Percentiles rank a stretch among this genome's conserved stretches.
phyloP scores from a whole-genome alignment of 2,113 vertebrate genomes.

The Protobothrops flavoviridis region DNA sequence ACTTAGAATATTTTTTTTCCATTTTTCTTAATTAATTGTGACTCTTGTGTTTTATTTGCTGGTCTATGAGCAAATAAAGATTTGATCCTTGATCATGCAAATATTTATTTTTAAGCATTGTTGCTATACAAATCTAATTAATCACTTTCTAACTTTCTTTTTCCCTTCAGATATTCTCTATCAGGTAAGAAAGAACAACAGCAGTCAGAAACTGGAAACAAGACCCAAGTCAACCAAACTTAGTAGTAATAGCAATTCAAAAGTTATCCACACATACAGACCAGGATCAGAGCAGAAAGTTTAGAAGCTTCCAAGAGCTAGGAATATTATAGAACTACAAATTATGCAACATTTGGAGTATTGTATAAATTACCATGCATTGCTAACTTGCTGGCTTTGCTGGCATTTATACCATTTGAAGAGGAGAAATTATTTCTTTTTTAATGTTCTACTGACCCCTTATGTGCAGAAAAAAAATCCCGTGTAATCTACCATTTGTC shows the following conservation, averaged over 20 bases:
- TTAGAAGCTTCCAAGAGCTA: neutral
- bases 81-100: neutral
- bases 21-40: neutral
- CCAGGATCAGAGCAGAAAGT: neutral
- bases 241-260: neutral
- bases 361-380: neutral
- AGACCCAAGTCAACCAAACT: neutral
- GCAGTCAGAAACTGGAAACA: neutral
- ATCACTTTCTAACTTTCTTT: neutral
- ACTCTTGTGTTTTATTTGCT: neutral
- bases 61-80: neutral
- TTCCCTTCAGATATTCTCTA: neutral
- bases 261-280: neutral
- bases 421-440: neutral
- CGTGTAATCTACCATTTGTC: neutral
- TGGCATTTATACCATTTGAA: neutral
- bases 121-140: neutral
- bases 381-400: neutral
- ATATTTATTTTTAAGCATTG: neutral
- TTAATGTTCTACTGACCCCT: conserved; percentile 16
- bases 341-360: neutral
- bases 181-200: neutral
- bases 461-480: neutral
- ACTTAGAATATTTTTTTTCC: neutral
- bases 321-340: neutral